A percentile compares a stretch with the other conserved stretches of the same genome.
Conservation (phyloP, 2,888 invertebrate genomes). For the Ophioninae sp. region DNA sequence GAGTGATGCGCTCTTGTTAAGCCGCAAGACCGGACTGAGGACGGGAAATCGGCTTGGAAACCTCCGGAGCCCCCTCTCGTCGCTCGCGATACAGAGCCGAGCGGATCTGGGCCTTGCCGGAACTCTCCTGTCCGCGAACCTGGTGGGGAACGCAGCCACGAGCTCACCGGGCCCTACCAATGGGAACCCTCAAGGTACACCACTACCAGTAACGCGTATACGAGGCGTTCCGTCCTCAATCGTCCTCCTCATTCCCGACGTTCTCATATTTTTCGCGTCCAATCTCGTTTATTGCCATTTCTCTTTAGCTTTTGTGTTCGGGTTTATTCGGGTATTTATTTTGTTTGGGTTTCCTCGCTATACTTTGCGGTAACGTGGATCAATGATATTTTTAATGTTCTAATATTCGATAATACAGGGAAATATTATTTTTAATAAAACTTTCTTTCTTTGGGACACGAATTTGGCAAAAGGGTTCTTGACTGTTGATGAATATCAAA, state of each 20-base stretch:
- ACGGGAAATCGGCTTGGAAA: constrained; percentile 60
- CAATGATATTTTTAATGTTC: too few species aligned
- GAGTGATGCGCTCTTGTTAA: constrained; percentile 62
- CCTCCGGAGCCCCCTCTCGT: constrained; percentile 61
- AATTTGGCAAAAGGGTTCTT: too few species aligned
- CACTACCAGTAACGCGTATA: background rate
- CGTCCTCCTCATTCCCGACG: too few species aligned
- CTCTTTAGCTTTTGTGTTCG: too few species aligned
- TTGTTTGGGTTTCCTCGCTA: too few species aligned
- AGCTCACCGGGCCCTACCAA: constrained; percentile 35
- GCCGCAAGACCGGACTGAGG: constrained; percentile 67
- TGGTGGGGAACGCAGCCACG: constrained; percentile 42
- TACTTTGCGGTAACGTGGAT: too few species aligned
- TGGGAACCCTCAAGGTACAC: constrained; percentile 48
- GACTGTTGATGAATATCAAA: too few species aligned
- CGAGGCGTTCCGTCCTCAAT: constrained; percentile 5
- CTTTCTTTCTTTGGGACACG: too few species aligned
- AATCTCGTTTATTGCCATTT: background rate
- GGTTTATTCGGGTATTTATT: too few species aligned
- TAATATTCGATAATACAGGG: too few species aligned
- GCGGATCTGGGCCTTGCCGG: constrained; percentile 59
- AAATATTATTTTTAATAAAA: too few species aligned
- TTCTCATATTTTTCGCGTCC: background rate
- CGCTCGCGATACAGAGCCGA: constrained; percentile 32
- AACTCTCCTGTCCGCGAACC: constrained; percentile 34